These are phyloP conservation scores for Pollenia labialis DNA, from an alignment of 2,888 invertebrate genomes.

Conservation along the genomic window DNA sequence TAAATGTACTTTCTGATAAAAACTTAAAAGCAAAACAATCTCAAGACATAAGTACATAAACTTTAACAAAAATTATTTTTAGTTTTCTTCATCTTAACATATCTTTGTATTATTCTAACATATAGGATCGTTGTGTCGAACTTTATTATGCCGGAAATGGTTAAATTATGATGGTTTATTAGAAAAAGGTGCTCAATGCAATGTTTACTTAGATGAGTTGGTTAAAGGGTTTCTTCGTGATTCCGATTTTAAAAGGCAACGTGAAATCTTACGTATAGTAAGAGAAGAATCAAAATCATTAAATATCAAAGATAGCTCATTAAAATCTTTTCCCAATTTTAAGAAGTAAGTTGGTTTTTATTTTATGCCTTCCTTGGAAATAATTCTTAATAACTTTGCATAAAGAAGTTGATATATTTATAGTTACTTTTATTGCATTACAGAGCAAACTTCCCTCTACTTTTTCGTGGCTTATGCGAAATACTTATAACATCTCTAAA, in stretches of 20 bases:
- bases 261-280: constrained; percentile 85
- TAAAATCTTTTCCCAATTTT: constrained; percentile 87
- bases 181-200: constrained; percentile 88
- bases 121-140: constrained; percentile 84
- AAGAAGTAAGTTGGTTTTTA: constrained; percentile 84
- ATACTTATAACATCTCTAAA: constrained; percentile 86
- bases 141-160: constrained; percentile 89
- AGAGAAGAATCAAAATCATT: constrained; percentile 86
- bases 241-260: constrained; percentile 86
- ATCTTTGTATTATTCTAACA: background rate
- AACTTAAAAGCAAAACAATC: constrained; percentile 70
- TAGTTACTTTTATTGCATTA: constrained; percentile 3
- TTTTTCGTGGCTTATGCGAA: constrained; percentile 88
- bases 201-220: constrained; percentile 87
- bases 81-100: background rate
- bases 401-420: background rate
- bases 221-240: constrained; percentile 87
- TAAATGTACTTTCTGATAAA: constrained; percentile 77
- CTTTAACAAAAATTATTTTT: background rate
- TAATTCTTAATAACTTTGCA: no score
- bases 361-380: background rate
- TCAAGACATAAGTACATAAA: constrained; percentile 78
- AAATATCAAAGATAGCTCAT: constrained; percentile 86
- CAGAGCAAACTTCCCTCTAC: constrained; percentile 87
- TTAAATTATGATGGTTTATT: constrained; percentile 86